A percentile compares a stretch with the other conserved stretches of the same genome.
Conservation (phyloP, 1,140 invertebrate species). For the Eueides isabella region DNA sequence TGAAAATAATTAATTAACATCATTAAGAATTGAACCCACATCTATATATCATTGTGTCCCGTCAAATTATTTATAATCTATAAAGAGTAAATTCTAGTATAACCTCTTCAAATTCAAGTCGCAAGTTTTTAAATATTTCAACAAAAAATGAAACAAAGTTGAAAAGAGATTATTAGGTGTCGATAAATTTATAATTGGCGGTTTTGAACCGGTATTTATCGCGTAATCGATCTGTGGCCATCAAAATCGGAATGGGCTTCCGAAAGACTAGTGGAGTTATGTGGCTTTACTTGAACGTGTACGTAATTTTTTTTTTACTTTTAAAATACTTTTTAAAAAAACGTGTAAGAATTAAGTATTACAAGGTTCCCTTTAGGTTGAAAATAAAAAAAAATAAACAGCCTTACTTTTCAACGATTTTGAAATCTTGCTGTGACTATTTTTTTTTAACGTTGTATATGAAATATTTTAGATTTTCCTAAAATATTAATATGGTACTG, state of each 20-base stretch:
- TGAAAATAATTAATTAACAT: not conserved
- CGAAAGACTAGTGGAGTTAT: constrained; percentile 37
- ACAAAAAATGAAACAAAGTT: not conserved
- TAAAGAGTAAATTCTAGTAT: no score
- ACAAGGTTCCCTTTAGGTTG: no score
- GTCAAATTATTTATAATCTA: no score
- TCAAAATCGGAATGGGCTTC: constrained; percentile 54
- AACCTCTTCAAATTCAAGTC: not conserved
- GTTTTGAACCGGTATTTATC: constrained; percentile 60
- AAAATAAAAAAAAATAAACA: no score
- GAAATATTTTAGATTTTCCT: not conserved
- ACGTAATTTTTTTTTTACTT: not conserved
- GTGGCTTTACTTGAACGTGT: not conserved
- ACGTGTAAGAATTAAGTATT: no score
- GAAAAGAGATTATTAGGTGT: constrained; percentile 37
- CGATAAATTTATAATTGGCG: constrained; percentile 65
- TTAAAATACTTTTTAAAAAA: no score
- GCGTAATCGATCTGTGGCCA: constrained; percentile 62
- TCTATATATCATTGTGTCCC: no score
- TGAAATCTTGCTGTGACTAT: no score
- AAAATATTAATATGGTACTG: no score
- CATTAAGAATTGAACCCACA: not conserved
- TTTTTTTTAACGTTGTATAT: no score
- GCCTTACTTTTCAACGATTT: no score
- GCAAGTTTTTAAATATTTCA: not conserved